Base-by-base conservation (phyloP, 2,113 vertebrate species). In the Tauraco erythrolophus region DNA sequence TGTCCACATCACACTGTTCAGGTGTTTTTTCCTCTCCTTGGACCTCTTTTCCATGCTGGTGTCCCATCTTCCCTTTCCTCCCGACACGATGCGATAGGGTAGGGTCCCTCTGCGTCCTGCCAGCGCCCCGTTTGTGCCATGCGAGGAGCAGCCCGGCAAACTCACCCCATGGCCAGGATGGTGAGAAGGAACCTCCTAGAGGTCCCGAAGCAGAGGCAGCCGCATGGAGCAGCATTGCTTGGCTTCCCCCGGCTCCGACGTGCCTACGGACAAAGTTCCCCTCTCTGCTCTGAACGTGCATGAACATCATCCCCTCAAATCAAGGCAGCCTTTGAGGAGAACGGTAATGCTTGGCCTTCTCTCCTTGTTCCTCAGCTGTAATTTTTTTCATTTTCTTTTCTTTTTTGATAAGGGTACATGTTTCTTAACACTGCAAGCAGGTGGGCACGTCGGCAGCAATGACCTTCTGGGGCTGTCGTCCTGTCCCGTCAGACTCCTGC, bases 81-180 rank as follows among this genome's bases (percentile, higher is more conserved):
- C 51, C 23, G 72, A 30, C 8, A 5, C 21, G 4, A 2, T 30
- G 69, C 25, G 8, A 6, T 14, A 50, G 23, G 27, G 5, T 45
- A 1, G 64, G 57, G 18, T 31, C 35, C 35, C 28, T 65, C 50
- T 39, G 39, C 78, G 27, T 70, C 51, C 45, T 9, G 2, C 1
- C 2, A 5, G 13, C 1, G 1, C 23, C 19, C 30, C 12, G 17
- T 9, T 65, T 30, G 24, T 2, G 7, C 50, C 2, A 0, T 2
- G 1, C 0, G 1, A 54, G 39, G 72, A 74, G 14, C 62, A n/a
- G 46, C 60, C 30, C 53, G 18, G 15, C 25, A 37, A 56, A 22
- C 46, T 9, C 19, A 3, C 41, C n/a, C 7, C 3, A 35, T 37
- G 66, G 11, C 28, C 17, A 2, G 39, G 68, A 31, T 1, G 0